Conservation (phyloP, 2,113 vertebrate species). For the Myiozetetes cayanensis region DNA sequence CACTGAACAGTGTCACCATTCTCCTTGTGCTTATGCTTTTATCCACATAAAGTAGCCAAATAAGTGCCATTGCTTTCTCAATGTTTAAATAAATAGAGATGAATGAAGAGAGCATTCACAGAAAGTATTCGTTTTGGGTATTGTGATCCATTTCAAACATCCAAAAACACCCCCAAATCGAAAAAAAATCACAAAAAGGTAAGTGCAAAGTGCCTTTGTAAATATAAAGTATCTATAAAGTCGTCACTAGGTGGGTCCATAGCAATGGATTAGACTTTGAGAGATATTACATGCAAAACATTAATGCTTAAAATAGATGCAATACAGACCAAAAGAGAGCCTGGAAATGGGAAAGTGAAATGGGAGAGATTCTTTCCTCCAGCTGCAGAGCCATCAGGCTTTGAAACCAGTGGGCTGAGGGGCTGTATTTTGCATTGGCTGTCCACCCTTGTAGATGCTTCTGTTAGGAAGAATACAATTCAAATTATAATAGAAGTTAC, state of each 20-base stretch:
- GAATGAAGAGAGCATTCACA: neutral
- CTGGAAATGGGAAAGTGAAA: neutral
- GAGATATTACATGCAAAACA: conserved; percentile 23
- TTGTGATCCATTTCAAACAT: neutral
- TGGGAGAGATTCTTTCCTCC: neutral
- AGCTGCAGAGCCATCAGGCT: neutral
- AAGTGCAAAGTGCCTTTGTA: conserved; percentile 11
- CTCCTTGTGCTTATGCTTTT: neutral
- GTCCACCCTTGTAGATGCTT: neutral
- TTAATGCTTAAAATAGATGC: conserved; percentile 36
- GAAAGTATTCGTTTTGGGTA: neutral
- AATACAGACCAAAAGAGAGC: neutral
- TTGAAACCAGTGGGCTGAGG: neutral
- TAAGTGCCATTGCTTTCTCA: neutral
- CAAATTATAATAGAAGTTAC: neutral
- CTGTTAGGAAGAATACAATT: neutral
- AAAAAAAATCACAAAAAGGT: neutral
- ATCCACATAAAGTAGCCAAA: neutral
- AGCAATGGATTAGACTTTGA: conserved; percentile 54
- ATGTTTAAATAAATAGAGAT: neutral
- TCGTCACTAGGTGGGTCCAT: conserved; percentile 75
- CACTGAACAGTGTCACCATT: neutral
- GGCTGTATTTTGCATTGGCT: neutral
- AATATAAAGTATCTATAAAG: conserved; percentile 65
- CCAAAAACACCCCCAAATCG: neutral